These are phyloP conservation scores for Steinernema carpocapsae DNA, from an alignment of 2,888 invertebrate species.

Conservation along the genomic window DNA sequence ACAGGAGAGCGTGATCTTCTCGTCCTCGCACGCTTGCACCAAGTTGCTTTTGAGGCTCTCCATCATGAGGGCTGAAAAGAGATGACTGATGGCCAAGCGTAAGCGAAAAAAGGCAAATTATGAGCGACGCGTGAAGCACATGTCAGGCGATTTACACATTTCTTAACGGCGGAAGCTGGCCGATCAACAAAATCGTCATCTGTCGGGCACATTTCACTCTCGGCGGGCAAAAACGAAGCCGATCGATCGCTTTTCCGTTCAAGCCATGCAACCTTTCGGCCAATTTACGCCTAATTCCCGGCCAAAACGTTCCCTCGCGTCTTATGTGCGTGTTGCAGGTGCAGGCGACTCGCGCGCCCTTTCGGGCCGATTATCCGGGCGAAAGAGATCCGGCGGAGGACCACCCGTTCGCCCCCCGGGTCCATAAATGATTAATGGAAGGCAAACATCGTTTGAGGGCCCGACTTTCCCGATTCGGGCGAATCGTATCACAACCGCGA, in stretches of 20 bases:
- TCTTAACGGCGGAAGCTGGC: conserved; percentile 5
- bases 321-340: not conserved
- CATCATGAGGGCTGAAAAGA: conserved; percentile 81
- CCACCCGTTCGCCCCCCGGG: not conserved
- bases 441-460: conserved; percentile 15
- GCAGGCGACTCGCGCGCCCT: not conserved
- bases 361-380: conserved; percentile 22
- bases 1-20: conserved; percentile 84
- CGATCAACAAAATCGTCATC: no score
- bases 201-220: no score
- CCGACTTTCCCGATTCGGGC: not conserved
- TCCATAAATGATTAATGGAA: conserved; percentile 25
- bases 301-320: not conserved
- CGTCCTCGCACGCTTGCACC: conserved; percentile 88
- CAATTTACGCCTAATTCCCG: not conserved
- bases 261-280: conserved; percentile 24
- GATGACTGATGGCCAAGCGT: not conserved
- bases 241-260: not conserved
- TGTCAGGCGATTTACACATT: conserved; percentile 23
- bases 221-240: not conserved
- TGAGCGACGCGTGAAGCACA: conserved; percentile 10
- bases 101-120: not conserved
- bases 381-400: not conserved
- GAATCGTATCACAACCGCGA: not conserved
- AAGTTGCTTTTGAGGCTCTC: conserved; percentile 89